These are phyloP conservation scores for Macrophya alboannulata DNA, from an alignment of 2,888 invertebrate species.

Conservation along the genomic window DNA sequence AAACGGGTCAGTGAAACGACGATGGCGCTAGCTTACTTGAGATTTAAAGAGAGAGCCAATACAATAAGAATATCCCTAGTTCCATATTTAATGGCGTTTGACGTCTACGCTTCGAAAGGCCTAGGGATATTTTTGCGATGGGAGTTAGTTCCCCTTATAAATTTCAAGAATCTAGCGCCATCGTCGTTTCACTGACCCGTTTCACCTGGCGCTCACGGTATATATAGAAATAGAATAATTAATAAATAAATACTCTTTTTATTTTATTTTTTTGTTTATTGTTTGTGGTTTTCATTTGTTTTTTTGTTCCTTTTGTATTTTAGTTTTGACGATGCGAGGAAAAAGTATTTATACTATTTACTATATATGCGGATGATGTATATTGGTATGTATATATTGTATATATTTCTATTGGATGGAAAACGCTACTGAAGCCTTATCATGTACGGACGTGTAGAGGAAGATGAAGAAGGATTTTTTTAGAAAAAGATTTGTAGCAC, in stretches of 20 bases:
- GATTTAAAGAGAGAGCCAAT: no score
- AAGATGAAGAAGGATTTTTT: neutral
- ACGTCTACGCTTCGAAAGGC: no score
- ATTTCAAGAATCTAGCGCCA: no score
- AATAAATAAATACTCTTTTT: constrained; percentile 22
- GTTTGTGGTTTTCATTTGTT: neutral
- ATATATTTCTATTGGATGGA: neutral
- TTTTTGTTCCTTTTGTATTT: neutral
- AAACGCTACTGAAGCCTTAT: neutral
- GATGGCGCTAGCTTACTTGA: no score
- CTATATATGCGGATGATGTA: neutral
- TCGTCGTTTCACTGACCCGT: no score
- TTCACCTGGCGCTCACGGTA: no score
- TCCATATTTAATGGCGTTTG: no score
- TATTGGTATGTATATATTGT: neutral
- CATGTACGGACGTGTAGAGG: neutral
- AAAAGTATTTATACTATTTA: neutral
- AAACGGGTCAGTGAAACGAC: no score
- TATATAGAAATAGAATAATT: constrained; percentile 4
- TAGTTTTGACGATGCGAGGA: neutral
- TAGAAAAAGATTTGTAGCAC: no score
- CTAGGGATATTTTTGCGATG: no score
- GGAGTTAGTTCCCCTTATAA: no score
- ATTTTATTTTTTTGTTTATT: neutral
- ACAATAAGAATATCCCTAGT: no score